Conservation (phyloP, 2,888 invertebrate species). For the Cephalotes varians region DNA sequence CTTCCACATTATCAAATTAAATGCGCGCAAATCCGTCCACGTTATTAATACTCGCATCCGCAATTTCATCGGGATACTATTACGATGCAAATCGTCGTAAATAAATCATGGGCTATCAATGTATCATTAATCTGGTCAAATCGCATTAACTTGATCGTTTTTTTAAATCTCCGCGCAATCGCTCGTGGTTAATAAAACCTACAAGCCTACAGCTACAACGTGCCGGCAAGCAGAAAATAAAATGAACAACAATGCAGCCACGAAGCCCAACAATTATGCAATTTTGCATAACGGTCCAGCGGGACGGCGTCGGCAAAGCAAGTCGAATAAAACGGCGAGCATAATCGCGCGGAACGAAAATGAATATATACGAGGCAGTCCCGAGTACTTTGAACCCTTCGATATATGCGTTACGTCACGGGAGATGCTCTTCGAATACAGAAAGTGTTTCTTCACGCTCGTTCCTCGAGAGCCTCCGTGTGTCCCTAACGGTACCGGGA, state of each 20-base stretch:
- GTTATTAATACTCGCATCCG: slow-evolving; percentile 9
- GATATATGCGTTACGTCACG: slow-evolving; percentile 68
- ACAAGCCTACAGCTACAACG: too few species aligned
- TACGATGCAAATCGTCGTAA: slow-evolving; percentile 4
- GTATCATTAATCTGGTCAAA: not conserved
- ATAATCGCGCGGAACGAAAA: slow-evolving; percentile 51
- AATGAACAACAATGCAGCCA: slow-evolving; percentile 5
- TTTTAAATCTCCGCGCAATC: slow-evolving; percentile 9
- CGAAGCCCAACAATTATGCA: slow-evolving; percentile 28
- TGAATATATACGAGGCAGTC: slow-evolving; percentile 48
- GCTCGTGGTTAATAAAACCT: not conserved
- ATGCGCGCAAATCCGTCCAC: not conserved
- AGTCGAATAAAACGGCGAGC: slow-evolving; percentile 44
- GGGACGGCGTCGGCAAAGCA: slow-evolving; percentile 28
- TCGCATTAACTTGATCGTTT: not conserved
- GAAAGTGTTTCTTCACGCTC: slow-evolving; percentile 73
- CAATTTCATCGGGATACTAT: slow-evolving; percentile 2
- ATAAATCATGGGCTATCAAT: slow-evolving; percentile 11
- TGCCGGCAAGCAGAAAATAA: not conserved
- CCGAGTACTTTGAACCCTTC: slow-evolving; percentile 56
- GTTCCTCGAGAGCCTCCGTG: slow-evolving; percentile 62
- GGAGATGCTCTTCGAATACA: slow-evolving; percentile 64
- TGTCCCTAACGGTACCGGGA: slow-evolving; percentile 73
- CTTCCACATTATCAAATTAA: slow-evolving; percentile 22
- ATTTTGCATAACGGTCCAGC: slow-evolving; percentile 47